Evolutionary conservation across 2,888 invertebrate genomes (phyloP), one percentile per base, ranked within the genome.

Genomic region (Pecten maximus): DNA sequence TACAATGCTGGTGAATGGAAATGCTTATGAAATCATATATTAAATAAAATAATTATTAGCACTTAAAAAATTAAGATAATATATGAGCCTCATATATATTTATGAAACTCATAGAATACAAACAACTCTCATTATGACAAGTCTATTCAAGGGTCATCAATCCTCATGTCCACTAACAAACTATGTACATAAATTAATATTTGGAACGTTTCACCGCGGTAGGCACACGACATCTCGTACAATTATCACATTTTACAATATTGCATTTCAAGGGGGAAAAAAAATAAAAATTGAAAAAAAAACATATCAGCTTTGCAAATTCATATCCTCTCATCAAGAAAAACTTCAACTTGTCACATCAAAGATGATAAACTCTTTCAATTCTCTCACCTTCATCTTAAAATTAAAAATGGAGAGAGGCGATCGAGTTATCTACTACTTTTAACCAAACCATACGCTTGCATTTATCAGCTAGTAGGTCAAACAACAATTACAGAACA

Each of bases 181-280:
- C 44, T 35, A 1, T 74, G 74, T 74, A 35, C 74, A 74, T n/a
- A 74, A 28, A 74, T 54, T 23, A 54, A 19, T 19, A 48, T 23
- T 54, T 74, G 74, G 28, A 74, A 74, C 74, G 35, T 74, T 12
- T 12, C 35, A 74, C 74, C 2, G 28, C 35, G 74, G 74, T 74
- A 74, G 74, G 74, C 74, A 74, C 74, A 74, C 28, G 23, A 74
- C 28, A 74, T 28, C 16, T 2, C 2, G 35, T 16, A 74, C 2
- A 74, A 35, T 74, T 74, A 74, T 74, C 74, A 74, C 74, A 74
- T 74, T 74, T 74, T 74, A 74, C 74, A 74, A 74, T 74, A 74
- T 74, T 74, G 74, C 74, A 74, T 74, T 74, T 54, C 54, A 15
- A n/a, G n/a, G n/a, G n/a, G n/a, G 8, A 74, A 74, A 74, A 60